Conservation (phyloP, 1,140 invertebrate genomes). For the Brachionus paranguensis region DNA sequence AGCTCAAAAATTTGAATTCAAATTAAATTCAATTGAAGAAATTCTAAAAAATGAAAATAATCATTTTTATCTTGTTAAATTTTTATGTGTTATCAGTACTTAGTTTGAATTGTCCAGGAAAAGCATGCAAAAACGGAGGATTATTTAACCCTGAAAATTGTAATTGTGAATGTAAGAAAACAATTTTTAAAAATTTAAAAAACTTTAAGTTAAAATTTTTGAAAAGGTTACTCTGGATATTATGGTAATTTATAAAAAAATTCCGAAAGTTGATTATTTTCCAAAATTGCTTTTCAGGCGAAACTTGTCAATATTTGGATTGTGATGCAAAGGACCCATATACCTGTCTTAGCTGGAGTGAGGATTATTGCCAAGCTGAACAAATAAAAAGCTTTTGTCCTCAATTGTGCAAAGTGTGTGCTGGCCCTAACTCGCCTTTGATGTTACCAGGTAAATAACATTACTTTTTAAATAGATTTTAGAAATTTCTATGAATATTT, state of each 20-base stretch:
- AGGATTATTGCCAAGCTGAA: not conserved
- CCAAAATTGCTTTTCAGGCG: not conserved
- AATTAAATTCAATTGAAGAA: no score
- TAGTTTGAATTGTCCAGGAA: not conserved
- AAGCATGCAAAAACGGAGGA: not conserved
- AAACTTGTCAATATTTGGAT: not conserved
- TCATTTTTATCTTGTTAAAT: not conserved
- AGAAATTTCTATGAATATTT: not conserved
- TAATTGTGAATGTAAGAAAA: not conserved
- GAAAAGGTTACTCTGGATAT: not conserved
- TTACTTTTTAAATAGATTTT: not conserved
- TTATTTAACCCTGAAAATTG: not conserved
- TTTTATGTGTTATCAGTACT: not conserved
- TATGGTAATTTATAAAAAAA: not conserved
- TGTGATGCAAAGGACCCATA: not conserved
- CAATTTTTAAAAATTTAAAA: not conserved
- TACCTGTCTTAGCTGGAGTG: not conserved
- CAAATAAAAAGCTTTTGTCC: not conserved
- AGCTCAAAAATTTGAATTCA: no score
- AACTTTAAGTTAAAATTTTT: not conserved
- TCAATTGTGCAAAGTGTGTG: not conserved
- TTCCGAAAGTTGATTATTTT: no score
- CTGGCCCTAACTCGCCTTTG: no score
- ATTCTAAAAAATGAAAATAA: not conserved
- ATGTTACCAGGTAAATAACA: not conserved